Evolutionary conservation across 2,888 invertebrate species (phyloP).

Genomic region (Boloria selene): DNA sequence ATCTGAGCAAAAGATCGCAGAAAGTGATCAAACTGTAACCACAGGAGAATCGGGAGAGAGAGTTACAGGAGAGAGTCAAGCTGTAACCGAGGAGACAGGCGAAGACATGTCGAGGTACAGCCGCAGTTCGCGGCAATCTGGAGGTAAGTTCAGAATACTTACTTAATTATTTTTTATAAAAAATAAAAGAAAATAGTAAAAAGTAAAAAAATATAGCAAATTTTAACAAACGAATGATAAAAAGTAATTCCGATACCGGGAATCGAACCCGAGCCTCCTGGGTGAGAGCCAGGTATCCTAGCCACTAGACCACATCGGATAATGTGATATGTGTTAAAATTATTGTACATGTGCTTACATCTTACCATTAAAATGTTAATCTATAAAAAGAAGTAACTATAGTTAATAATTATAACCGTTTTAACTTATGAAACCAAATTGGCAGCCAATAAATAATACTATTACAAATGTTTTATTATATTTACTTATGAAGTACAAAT

Average conservation of each 20-base stretch:
- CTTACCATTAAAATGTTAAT: too few relatives aligned
- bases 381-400: too few relatives aligned
- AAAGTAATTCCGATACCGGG: constrained; percentile 83
- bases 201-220: background rate
- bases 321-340: background rate
- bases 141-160: constrained; percentile 70
- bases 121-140: constrained; percentile 84
- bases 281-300: constrained; percentile 82
- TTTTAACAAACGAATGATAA: constrained; percentile 39
- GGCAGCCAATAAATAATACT: too few relatives aligned
- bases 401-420: too few relatives aligned
- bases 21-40: constrained; percentile 45
- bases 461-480: too few relatives aligned
- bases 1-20: constrained; percentile 27
- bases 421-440: too few relatives aligned
- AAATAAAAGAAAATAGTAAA: background rate
- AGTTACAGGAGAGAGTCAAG: constrained; percentile 57
- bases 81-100: constrained; percentile 69
- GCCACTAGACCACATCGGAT: constrained; percentile 31
- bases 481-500: too few relatives aligned
- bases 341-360: too few relatives aligned
- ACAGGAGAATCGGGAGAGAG: constrained; percentile 31
- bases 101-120: constrained; percentile 83
- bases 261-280: constrained; percentile 88
- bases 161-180: background rate